Evolutionary conservation across 2,888 invertebrate genomes (phyloP), one percentile per base, ranked within the genome.

Genomic region (Brachycybe producta): DNA sequence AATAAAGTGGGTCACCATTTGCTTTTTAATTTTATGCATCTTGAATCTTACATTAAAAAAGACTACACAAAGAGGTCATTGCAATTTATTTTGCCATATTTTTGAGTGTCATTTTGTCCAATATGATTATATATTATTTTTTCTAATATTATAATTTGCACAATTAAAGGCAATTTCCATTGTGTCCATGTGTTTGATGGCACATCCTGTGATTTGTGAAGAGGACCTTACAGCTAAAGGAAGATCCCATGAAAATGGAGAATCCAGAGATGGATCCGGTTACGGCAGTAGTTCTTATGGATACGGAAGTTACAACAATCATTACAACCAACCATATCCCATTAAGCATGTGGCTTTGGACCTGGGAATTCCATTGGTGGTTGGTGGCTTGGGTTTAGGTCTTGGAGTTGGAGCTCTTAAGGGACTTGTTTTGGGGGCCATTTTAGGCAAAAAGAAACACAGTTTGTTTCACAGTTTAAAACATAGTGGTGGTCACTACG

Each of bases 331-430:
- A 30, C 30, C 30, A 11, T 30, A 30, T 17, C 46, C 46, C 5
- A n/a, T 17, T 1, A 46, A 46, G 32, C 34, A 46, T 23, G 24
- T 46, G n/a, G 17, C 34, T 23, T 34, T 46, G 2, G 46, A 46
- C 26, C 35, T 46, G 3, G 46, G 46, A 17, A 46, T 46, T 17
- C 46, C 46, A 2, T 17, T 46, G 15, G 46, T 46, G 8, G 36
- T 46, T 4, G 46, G 46, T 21, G 46, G 46, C 3, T 24, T 46
- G 17, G 46, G 46, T 5, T 24, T 46, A 5, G 46, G 46, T n/a
- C 26, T 46, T n/a, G 46, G 46, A 2, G 46, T 46, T 36, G 46
- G 46, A 2, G 46, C 46, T n/a, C 36, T 46, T 3, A 46, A 46
- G 36, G 46, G 46, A 17, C 24, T 46, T 5, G 23, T 46, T 17